Conservation (phyloP, 2,888 invertebrate species). For the Dolichopus griseipennis region DNA sequence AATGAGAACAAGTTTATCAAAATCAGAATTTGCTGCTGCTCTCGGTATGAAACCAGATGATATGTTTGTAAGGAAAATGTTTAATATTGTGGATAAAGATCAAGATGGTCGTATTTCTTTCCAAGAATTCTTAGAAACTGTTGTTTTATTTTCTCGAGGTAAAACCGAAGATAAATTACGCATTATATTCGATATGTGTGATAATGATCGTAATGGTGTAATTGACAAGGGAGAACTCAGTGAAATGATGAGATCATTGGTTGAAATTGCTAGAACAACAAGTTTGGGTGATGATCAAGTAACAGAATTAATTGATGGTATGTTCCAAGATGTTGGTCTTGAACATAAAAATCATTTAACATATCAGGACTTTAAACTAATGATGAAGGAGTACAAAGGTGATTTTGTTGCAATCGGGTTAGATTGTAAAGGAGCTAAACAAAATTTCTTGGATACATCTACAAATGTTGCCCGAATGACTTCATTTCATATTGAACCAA, state of each 20-base stretch:
- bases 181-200: constrained; percentile 96
- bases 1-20: constrained; percentile 85
- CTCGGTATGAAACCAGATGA: constrained; percentile 92
- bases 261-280: constrained; percentile 87
- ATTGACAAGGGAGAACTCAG: constrained; percentile 89
- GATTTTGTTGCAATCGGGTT: constrained; percentile 91
- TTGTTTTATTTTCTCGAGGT: constrained; percentile 82
- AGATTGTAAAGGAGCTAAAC: constrained; percentile 91
- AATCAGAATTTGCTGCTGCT: constrained; percentile 88
- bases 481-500: constrained; percentile 81
- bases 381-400: constrained; percentile 95
- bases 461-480: constrained; percentile 94
- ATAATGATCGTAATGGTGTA: constrained; percentile 86
- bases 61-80: constrained; percentile 94
- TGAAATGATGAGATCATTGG: constrained; percentile 85
- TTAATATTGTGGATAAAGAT: constrained; percentile 92
- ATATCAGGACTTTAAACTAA: constrained; percentile 83
- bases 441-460: constrained; percentile 88
- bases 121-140: constrained; percentile 91
- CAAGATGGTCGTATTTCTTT: constrained; percentile 89
- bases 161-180: constrained; percentile 88
- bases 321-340: constrained; percentile 86
- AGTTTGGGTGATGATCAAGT: constrained; percentile 84
- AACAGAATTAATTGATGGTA: constrained; percentile 85
- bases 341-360: constrained; percentile 84